Evolutionary conservation across 2,888 invertebrate genomes (phyloP).

Genomic region (Andrena chrysosceles): DNA sequence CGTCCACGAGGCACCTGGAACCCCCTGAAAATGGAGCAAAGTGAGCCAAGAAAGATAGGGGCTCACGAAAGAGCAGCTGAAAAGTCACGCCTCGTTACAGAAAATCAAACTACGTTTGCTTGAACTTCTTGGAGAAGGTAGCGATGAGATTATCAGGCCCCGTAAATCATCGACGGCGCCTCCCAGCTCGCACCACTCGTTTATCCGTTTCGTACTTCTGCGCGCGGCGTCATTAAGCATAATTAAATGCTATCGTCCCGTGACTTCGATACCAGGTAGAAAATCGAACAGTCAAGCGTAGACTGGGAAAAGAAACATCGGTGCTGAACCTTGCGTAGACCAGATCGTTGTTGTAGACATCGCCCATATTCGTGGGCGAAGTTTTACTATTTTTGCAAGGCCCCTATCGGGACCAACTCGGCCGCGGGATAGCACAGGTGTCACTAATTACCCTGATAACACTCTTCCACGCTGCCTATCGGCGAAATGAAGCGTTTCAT

Average conservation of each 20-base stretch:
- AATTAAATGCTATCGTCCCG: constrained; percentile 60
- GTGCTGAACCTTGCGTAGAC: background rate
- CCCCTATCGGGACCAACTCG: constrained; percentile 25
- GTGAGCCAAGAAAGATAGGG: background rate
- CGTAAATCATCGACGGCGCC: constrained; percentile 55
- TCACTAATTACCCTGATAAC: constrained; percentile 72
- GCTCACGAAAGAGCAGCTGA: background rate
- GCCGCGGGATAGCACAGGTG: constrained; percentile 63
- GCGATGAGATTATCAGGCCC: constrained; percentile 27
- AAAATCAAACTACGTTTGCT: background rate
- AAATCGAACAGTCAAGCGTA: constrained; percentile 5
- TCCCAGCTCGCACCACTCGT: constrained; percentile 52
- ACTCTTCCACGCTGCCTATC: constrained; percentile 50
- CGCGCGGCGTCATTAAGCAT: constrained; percentile 51
- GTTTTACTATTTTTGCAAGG: constrained; percentile 50
- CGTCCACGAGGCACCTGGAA: background rate
- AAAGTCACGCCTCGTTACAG: constrained; percentile 32
- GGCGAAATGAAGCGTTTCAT: constrained; percentile 42
- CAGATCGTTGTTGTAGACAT: constrained; percentile 22
- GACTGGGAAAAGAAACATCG: constrained; percentile 6
- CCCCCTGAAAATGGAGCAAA: background rate
- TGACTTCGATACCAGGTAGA: constrained; percentile 23
- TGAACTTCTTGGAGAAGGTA: constrained; percentile 10
- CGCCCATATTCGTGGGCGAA: constrained; percentile 64
- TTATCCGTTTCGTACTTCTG: constrained; percentile 40